These are phyloP conservation scores for Acanthurus leucopareius DNA, from an alignment of 2,797 vertebrate species.

Conservation along the genomic window DNA sequence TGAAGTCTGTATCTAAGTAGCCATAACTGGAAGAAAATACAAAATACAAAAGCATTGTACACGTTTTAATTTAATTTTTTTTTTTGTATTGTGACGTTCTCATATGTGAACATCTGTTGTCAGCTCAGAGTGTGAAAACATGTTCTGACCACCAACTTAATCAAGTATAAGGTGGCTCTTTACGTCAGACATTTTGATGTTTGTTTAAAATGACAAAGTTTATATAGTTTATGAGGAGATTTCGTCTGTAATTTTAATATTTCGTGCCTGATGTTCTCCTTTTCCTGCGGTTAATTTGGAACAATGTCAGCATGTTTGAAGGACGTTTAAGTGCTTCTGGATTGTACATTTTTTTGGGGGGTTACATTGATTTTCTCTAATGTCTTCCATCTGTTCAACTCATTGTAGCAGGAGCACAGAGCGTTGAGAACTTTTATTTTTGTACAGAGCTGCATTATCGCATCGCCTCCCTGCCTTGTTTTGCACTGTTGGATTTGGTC, in stretches of 20 bases:
- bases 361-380: slow-evolving; percentile 15
- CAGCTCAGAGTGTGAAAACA: slow-evolving; percentile 6
- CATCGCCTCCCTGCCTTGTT: slow-evolving; percentile 57
- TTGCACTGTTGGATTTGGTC: slow-evolving; percentile 65
- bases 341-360: background rate
- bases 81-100: slow-evolving; percentile 1
- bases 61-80: background rate
- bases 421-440: slow-evolving; percentile 66
- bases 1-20: slow-evolving; percentile 14
- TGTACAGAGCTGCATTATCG: slow-evolving; percentile 51
- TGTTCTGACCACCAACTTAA: background rate
- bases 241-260: slow-evolving; percentile 22
- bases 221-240: slow-evolving; percentile 18
- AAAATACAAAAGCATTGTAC: slow-evolving; percentile 17
- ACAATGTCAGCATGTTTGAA: slow-evolving; percentile 15
- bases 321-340: slow-evolving; percentile 10
- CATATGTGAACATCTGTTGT: slow-evolving; percentile 5
- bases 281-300: background rate
- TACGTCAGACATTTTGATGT: background rate
- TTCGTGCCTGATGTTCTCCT: background rate
- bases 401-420: slow-evolving; percentile 51
- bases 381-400: slow-evolving; percentile 58
- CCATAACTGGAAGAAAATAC: slow-evolving; percentile 21
- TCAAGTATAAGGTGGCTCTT: background rate
- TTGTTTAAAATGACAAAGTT: slow-evolving; percentile 6